Evolutionary conservation across 2,797 vertebrate species (phyloP).

Genomic region (Protosalanx chinensis): DNA sequence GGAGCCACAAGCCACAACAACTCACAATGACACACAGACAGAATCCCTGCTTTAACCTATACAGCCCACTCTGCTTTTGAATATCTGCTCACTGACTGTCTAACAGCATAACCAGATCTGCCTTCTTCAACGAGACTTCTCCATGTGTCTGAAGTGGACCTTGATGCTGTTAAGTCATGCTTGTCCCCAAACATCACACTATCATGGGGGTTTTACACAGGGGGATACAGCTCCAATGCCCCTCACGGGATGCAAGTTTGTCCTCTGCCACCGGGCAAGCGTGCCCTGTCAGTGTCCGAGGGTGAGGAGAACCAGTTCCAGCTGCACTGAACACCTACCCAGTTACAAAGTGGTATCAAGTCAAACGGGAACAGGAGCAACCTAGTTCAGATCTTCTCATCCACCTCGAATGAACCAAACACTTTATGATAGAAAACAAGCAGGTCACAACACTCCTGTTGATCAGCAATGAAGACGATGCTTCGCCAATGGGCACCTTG

Average conservation of each 20-base stretch:
- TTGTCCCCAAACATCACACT: constrained; percentile 57
- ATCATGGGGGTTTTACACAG: constrained; percentile 43
- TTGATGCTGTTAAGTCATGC: constrained; percentile 44
- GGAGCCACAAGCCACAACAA: neutral
- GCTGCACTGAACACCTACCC: neutral
- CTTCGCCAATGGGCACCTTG: neutral
- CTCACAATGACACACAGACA: neutral
- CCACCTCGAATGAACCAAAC: no score
- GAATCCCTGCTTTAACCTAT: neutral
- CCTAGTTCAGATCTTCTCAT: no score
- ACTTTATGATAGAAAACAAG: no score
- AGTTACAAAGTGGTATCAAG: no score
- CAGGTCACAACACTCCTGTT: no score
- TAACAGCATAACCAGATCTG: neutral
- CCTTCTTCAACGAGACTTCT: neutral
- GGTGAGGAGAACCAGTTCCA: neutral
- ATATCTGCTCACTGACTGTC: neutral
- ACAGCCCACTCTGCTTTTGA: no score
- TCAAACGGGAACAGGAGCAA: no score
- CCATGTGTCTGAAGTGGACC: constrained; percentile 28
- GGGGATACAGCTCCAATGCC: constrained; percentile 36
- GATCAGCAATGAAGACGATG: neutral
- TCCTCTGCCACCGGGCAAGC: constrained; percentile 49
- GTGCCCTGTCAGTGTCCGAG: constrained; percentile 46
- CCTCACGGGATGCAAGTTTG: constrained; percentile 57